Percentiles rank a stretch among this genome's conserved stretches.
Evolutionary conservation across 2,797 vertebrate genomes (phyloP).

Genomic region (Acanthiza pusilla): DNA sequence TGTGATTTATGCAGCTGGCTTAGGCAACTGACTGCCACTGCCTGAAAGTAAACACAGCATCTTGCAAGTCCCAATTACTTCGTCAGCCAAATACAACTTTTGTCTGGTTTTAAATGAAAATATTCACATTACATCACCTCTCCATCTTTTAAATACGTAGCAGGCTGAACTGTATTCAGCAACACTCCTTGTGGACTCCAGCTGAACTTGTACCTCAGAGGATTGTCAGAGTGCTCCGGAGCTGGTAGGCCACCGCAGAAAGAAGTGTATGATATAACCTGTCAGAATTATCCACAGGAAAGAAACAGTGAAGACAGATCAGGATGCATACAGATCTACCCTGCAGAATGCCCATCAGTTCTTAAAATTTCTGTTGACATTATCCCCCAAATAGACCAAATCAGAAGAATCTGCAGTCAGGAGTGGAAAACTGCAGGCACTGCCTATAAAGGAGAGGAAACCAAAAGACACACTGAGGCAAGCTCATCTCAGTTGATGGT

Average conservation of each 20-base stretch:
- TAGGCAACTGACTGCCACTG: neutral
- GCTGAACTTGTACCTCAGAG: constrained; percentile 96
- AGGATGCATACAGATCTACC: neutral
- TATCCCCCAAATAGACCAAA: neutral
- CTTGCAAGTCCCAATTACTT: neutral
- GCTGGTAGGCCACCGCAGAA: constrained; percentile 93
- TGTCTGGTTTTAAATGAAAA: neutral
- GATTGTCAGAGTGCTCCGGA: constrained; percentile 93
- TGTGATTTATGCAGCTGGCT: neutral
- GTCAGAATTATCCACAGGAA: neutral
- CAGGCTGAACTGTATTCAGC: constrained; percentile 86
- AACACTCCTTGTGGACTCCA: constrained; percentile 94
- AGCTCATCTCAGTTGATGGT: neutral
- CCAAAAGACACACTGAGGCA: neutral
- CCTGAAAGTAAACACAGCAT: neutral
- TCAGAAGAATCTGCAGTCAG: neutral
- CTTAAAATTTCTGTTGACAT: neutral
- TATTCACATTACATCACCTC: constrained; percentile 73
- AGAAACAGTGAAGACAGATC: neutral
- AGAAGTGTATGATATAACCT: constrained; percentile 92
- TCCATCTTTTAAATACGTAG: constrained; percentile 84
- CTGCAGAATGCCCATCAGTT: neutral
- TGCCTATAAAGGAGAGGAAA: neutral
- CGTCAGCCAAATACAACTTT: neutral
- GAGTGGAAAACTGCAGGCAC: neutral